Conservation (phyloP, 2,797 vertebrate genomes). For the Channa striata region DNA sequence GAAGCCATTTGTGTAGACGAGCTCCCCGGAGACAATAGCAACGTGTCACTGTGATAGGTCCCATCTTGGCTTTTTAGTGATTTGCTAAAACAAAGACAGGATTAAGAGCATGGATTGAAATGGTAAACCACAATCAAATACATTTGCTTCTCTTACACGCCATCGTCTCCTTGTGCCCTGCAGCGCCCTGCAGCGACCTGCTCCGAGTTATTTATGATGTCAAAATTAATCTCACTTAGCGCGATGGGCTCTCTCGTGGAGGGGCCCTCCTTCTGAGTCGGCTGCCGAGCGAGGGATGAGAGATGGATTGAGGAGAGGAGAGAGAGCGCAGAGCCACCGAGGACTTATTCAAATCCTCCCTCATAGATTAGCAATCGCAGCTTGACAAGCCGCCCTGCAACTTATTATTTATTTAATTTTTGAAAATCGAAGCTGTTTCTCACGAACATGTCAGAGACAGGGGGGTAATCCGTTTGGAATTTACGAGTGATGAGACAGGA, state of each 20-base stretch:
- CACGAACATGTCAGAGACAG: slow-evolving; percentile 77
- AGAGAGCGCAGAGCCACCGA: slow-evolving; percentile 70
- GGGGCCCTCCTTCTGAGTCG: slow-evolving; percentile 78
- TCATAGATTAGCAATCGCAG: slow-evolving; percentile 86
- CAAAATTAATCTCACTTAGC: slow-evolving; percentile 87
- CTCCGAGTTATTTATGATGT: slow-evolving; percentile 86
- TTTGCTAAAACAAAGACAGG: slow-evolving; percentile 73
- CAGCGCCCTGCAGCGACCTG: slow-evolving; percentile 71
- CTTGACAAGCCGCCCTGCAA: slow-evolving; percentile 85
- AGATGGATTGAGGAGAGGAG: slow-evolving; percentile 71
- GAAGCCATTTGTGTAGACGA: slow-evolving; percentile 56
- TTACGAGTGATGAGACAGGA: slow-evolving; percentile 79
- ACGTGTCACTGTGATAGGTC: slow-evolving; percentile 55
- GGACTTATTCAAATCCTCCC: slow-evolving; percentile 88
- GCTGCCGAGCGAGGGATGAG: slow-evolving; percentile 76
- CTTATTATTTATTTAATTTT: slow-evolving; percentile 76
- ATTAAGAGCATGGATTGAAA: slow-evolving; percentile 73
- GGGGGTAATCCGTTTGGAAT: slow-evolving; percentile 85
- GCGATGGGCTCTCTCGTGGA: slow-evolving; percentile 78
- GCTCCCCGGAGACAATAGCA: slow-evolving; percentile 55
- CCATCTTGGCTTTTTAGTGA: slow-evolving; percentile 49
- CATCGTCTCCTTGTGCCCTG: slow-evolving; percentile 57
- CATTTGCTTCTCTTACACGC: slow-evolving; percentile 68
- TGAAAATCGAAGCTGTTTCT: slow-evolving; percentile 78
- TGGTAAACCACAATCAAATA: slow-evolving; percentile 67